Percentiles rank a stretch among this genome's conserved stretches.
Evolutionary conservation across 1,140 invertebrate genomes (phyloP).

Genomic region (Scylla paramamosain): DNA sequence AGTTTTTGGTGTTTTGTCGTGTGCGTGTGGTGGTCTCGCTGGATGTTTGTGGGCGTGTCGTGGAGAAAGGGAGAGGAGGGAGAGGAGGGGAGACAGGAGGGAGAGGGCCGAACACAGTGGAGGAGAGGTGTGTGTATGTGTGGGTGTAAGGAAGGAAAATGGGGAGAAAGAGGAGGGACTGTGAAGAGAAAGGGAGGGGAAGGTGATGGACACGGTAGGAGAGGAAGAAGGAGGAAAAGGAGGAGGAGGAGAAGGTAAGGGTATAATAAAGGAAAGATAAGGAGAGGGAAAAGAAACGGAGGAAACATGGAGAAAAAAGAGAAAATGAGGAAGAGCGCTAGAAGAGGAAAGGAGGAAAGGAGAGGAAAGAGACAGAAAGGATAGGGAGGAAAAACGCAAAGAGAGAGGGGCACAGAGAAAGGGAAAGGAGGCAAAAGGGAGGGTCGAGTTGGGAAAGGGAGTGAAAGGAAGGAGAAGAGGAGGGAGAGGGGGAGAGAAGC

Average conservation of each 20-base stretch:
- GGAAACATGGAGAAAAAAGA: not conserved
- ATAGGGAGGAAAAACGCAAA: too few species aligned
- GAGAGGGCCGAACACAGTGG: not conserved
- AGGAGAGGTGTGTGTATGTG: not conserved
- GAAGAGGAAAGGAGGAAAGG: too few species aligned
- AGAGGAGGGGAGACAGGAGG: not conserved
- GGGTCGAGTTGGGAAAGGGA: too few species aligned
- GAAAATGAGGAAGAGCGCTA: too few species aligned
- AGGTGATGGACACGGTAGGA: too few species aligned
- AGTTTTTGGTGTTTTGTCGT: not conserved
- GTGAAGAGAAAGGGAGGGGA: not conserved
- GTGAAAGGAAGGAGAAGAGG: too few species aligned
- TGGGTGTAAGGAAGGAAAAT: not conserved
- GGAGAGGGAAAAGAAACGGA: not conserved
- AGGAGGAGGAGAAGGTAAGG: too few species aligned
- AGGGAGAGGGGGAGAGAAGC: too few species aligned
- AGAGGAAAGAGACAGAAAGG: too few species aligned
- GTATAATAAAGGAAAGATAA: not conserved
- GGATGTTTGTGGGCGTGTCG: not conserved
- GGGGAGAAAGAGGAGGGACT: not conserved
- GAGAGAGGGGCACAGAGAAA: not conserved
- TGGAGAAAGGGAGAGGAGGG: not conserved
- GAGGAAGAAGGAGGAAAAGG: too few species aligned
- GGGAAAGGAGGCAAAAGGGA: not conserved
- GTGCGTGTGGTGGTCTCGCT: not conserved